phyloP scores from a whole-genome alignment of 2,797 vertebrate species.

The Cephalopachus bancanus region DNA sequence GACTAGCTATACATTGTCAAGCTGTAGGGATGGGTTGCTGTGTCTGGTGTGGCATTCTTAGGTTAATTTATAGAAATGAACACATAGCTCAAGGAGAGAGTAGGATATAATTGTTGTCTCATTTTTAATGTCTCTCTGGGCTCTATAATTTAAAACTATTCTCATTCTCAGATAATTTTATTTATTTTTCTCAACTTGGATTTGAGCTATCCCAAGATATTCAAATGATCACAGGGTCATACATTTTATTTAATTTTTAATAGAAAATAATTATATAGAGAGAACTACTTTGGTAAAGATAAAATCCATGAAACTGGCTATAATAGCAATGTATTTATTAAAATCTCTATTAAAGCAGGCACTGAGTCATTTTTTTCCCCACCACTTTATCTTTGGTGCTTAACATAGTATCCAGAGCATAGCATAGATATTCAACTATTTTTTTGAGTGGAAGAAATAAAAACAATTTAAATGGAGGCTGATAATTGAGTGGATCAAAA shows the following conservation, averaged over 20 bases:
- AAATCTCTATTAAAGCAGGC: not conserved
- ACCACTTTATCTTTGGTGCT: not conserved
- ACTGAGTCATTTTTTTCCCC: not conserved
- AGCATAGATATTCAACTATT: not conserved
- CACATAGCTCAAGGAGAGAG: not conserved
- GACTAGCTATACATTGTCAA: not conserved
- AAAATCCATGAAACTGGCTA: not conserved
- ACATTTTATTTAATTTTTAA: conserved; percentile 30
- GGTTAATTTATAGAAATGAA: not conserved
- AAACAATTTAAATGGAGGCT: not conserved
- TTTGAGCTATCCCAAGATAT: not conserved
- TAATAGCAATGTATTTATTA: conserved; percentile 16
- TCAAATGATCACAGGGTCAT: not conserved
- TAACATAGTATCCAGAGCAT: not conserved
- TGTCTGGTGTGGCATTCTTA: not conserved
- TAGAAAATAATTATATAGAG: conserved; percentile 17
- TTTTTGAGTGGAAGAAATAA: conserved; percentile 9
- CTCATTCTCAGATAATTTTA: not conserved
- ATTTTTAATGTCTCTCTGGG: not conserved
- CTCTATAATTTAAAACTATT: not conserved
- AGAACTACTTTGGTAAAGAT: conserved; percentile 40
- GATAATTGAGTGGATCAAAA: not conserved
- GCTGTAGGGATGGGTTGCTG: not conserved
- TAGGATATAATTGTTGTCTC: not conserved
- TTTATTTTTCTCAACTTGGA: not conserved